Evolutionary conservation across 2,113 vertebrate genomes (phyloP).

Genomic region (Zosterops pallidus): DNA sequence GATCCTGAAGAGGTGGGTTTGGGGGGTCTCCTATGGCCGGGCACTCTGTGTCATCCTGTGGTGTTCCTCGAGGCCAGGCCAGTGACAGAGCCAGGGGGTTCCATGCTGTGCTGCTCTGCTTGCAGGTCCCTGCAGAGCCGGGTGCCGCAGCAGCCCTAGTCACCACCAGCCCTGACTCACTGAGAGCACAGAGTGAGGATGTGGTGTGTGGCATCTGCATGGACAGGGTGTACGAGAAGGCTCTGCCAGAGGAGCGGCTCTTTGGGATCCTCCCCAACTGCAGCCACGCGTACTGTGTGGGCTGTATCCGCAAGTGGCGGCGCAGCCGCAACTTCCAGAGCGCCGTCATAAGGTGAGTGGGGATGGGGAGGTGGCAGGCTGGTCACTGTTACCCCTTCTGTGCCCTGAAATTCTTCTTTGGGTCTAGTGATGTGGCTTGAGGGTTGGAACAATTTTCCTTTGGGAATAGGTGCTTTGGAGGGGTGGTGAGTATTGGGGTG

Average conservation of each 20-base stretch:
- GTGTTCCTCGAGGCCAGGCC: accelerated
- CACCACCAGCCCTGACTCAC: background rate
- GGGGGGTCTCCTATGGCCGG: accelerated
- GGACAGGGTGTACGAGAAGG: slow-evolving; percentile 89
- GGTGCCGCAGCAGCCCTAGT: accelerated
- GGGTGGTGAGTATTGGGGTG: background rate
- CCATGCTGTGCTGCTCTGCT: accelerated
- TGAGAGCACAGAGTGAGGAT: slow-evolving; percentile 70
- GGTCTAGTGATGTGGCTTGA: background rate
- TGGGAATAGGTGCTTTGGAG: accelerated
- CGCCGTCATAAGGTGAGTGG: slow-evolving; percentile 79
- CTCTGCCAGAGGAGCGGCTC: slow-evolving; percentile 39
- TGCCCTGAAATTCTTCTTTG: background rate
- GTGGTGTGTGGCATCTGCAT: slow-evolving; percentile 89
- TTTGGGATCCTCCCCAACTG: slow-evolving; percentile 90
- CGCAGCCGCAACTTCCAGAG: slow-evolving; percentile 78
- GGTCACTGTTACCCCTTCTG: accelerated
- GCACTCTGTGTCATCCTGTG: accelerated
- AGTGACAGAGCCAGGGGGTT: background rate
- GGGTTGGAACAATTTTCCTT: background rate
- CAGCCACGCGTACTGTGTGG: slow-evolving; percentile 82
- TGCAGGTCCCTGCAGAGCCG: background rate
- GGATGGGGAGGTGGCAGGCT: background rate
- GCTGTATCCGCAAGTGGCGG: slow-evolving; percentile 86
- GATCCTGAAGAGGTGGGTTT: background rate